A percentile compares a stretch with the other conserved stretches of the same genome.
Evolutionary conservation across 2,113 vertebrate species (phyloP).

Genomic region (Struthidea cinerea): DNA sequence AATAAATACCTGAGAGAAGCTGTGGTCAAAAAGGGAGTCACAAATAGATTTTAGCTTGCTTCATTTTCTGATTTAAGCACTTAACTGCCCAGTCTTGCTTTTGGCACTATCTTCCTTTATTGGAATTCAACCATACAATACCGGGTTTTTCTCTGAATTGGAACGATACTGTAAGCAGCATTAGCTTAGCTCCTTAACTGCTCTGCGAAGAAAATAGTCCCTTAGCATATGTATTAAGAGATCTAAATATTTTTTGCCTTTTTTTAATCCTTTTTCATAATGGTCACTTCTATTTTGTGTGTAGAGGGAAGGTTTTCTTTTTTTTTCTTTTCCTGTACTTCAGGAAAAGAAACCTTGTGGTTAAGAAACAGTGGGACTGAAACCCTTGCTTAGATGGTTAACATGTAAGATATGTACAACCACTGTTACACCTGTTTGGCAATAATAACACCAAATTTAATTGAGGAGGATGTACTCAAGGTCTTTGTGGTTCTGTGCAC

Average conservation of each 20-base stretch:
- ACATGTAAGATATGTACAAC: fast-evolving
- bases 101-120: not conserved
- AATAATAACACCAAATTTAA: not conserved
- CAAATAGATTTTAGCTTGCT: not conserved
- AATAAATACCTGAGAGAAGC: not conserved
- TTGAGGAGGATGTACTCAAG: not conserved
- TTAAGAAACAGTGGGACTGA: not conserved
- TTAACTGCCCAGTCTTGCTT: not conserved
- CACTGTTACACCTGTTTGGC: not conserved
- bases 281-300: not conserved
- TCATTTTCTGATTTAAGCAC: not conserved
- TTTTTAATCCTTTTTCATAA: not conserved
- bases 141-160: not conserved
- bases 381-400: not conserved
- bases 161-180: not conserved
- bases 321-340: no score
- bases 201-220: not conserved
- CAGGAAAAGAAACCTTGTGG: not conserved
- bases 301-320: no score
- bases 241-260: not conserved
- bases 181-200: not conserved
- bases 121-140: not conserved
- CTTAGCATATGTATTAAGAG: not conserved
- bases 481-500: not conserved
- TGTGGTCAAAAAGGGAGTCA: not conserved